A percentile compares a stretch with the other conserved stretches of the same genome.
phyloP scores from a whole-genome alignment of 23 tunicate species.

The Trididemnum miniatum region DNA sequence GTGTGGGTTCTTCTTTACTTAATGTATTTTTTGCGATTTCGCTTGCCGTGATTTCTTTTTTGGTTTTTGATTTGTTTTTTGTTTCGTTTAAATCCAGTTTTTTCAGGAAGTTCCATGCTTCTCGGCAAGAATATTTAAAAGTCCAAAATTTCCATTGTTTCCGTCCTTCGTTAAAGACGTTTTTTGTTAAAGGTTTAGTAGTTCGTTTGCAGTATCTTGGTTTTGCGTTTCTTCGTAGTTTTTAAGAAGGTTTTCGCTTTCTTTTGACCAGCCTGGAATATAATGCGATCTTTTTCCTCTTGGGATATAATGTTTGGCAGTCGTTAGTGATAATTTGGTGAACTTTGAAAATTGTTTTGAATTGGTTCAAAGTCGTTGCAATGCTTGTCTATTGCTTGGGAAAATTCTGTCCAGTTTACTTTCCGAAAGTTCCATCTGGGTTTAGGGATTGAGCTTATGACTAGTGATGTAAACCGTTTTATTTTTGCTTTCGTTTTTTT shows the following conservation, averaged over 20 bases:
- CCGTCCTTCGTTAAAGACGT: not conserved
- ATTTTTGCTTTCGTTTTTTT: too few relatives aligned
- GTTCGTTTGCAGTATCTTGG: conserved; percentile 4
- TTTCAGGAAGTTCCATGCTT: conserved; percentile 17
- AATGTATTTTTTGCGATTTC: conserved; percentile 7
- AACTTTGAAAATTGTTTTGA: conserved; percentile 9
- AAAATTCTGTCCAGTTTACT: conserved; percentile 12
- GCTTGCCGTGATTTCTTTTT: conserved; percentile 3
- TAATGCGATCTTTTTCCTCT: not conserved
- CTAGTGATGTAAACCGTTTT: too few relatives aligned
- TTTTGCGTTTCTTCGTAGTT: conserved; percentile 6
- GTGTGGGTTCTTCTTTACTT: conserved; percentile 19
- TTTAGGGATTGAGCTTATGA: not conserved
- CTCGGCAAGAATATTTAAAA: conserved; percentile 9
- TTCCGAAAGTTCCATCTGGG: conserved; percentile 29
- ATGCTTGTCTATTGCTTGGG: not conserved
- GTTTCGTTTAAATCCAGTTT: not conserved
- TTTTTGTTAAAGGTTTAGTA: conserved; percentile 2
- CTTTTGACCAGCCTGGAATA: conserved; percentile 20
- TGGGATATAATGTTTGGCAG: conserved; percentile 5
- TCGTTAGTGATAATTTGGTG: not conserved
- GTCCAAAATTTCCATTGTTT: conserved; percentile 12
- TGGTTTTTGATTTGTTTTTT: not conserved
- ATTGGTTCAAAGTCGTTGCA: conserved; percentile 8
- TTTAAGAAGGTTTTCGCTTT: conserved; percentile 7